Evolutionary conservation across 2,888 invertebrate genomes (phyloP).

Genomic region (Eristalis tenax): DNA sequence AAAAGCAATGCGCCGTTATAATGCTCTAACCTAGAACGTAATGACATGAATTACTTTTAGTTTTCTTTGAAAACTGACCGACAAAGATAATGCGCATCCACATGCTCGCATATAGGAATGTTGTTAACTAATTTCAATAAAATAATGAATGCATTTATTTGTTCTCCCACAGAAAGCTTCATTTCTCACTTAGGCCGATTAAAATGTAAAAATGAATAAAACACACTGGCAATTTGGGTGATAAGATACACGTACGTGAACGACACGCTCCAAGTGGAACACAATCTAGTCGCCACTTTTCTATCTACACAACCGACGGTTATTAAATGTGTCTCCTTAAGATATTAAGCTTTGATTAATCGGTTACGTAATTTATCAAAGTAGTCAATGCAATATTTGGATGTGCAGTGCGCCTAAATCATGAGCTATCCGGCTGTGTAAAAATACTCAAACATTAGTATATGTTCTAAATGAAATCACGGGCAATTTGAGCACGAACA

Average conservation of each 20-base stretch:
- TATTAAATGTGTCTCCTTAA: slow-evolving; percentile 17
- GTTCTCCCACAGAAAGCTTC: background rate
- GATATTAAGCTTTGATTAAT: slow-evolving; percentile 5
- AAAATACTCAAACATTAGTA: background rate
- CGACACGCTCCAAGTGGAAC: slow-evolving; percentile 10
- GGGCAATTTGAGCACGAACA: background rate
- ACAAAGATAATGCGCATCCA: background rate
- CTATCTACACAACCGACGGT: slow-evolving; percentile 43
- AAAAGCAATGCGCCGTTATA: background rate
- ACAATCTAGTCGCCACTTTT: slow-evolving; percentile 36
- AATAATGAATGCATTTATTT: background rate
- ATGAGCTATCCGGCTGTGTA: background rate
- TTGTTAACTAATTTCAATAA: background rate
- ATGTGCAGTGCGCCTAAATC: background rate
- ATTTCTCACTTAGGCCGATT: slow-evolving; percentile 36
- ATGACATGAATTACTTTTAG: background rate
- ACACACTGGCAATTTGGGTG: slow-evolving; percentile 42
- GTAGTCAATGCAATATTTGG: background rate
- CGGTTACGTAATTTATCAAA: slow-evolving; percentile 25
- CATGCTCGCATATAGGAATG: background rate
- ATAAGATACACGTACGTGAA: slow-evolving; percentile 45
- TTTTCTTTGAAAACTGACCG: background rate
- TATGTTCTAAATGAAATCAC: background rate
- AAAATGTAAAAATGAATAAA: slow-evolving; percentile 26
- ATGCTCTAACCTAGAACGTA: background rate